Base-by-base conservation (phyloP, 2,113 vertebrate genomes). In the Chaenocephalus aceratus region DNA sequence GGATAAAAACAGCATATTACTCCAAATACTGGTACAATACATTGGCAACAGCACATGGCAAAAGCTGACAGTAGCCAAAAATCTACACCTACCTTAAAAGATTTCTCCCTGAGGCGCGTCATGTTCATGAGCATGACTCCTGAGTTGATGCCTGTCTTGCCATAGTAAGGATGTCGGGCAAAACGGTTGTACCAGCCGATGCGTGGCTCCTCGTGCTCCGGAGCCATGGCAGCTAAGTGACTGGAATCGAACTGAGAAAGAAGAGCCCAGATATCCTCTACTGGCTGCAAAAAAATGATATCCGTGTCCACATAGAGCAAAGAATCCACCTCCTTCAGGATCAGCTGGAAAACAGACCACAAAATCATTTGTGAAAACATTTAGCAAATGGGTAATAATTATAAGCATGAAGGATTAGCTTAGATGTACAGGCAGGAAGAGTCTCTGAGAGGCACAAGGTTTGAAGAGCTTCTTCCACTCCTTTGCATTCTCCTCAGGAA, bases 41-140 rank as follows among this genome's bases (percentile, higher is more conserved):
- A 36, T 12, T 62, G 8, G 12, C 4, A 21, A 48, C 2, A 52
- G 4, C 2, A 56, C 7, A 44, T 18, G 45, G 4, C 13, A 57
- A 57, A 16, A 36, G 34, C 3, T 9, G 14, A 59, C 5, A 54
- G 6, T 9, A 44, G 23, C 14, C 23, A 34, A 60, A 58, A 48
- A 30, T 52, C 30, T 12, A 56, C 23, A 21, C 26, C n/a, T 87
- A 95, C 98, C 97, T 97, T 98, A 88, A 99, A 99, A 87, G 93
- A 88, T 62, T 95, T 97, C 71, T 93, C 94, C 92, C 98, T 95
- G 86, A 99, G 96, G 72, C 97, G 96, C 0, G 97, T 98, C 97
- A 99, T 97, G 85, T 99, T 99, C 97, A 99, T 99, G 54, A 99
- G 92, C 97, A 99, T 98, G 72, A 99, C 98, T 80, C 98, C 98